Evolutionary conservation across 2,113 vertebrate species (phyloP).

Genomic region (Clarias batrachus): DNA sequence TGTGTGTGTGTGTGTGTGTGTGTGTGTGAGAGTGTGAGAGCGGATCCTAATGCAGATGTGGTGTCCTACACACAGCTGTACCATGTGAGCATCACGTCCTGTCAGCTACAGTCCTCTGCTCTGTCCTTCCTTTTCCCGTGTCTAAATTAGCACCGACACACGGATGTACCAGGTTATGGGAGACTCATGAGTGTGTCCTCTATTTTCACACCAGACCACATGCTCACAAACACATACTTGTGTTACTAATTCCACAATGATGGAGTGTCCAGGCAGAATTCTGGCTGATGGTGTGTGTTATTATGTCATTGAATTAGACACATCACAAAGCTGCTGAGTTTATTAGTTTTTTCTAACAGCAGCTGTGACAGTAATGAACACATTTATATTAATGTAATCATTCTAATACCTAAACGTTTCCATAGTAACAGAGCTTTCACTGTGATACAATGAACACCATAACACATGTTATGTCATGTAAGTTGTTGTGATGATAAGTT

Average conservation of each 20-base stretch:
- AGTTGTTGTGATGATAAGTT: no score
- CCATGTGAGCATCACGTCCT: conserved; percentile 44
- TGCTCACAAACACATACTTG: background rate
- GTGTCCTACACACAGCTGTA: conserved; percentile 26
- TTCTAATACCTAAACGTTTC: background rate
- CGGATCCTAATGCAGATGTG: conserved; percentile 42
- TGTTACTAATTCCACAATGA: background rate
- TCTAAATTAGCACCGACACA: conserved; percentile 32
- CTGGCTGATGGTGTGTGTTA: background rate
- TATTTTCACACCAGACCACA: background rate
- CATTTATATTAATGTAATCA: background rate
- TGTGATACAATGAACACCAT: background rate
- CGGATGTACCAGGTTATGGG: conserved; percentile 28
- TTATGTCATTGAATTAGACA: background rate
- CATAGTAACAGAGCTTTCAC: background rate
- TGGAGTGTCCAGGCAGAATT: background rate
- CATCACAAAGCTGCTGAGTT: background rate
- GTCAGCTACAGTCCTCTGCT: conserved; percentile 43
- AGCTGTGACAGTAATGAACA: background rate
- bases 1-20: conserved; percentile 1
- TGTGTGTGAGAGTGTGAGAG: conserved; percentile 23
- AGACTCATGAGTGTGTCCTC: background rate
- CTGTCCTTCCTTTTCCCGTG: conserved; percentile 45
- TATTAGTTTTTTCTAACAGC: background rate
- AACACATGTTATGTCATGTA: no score